Conservation (phyloP, 2,113 vertebrate species). For the Lophura nycthemera region DNA sequence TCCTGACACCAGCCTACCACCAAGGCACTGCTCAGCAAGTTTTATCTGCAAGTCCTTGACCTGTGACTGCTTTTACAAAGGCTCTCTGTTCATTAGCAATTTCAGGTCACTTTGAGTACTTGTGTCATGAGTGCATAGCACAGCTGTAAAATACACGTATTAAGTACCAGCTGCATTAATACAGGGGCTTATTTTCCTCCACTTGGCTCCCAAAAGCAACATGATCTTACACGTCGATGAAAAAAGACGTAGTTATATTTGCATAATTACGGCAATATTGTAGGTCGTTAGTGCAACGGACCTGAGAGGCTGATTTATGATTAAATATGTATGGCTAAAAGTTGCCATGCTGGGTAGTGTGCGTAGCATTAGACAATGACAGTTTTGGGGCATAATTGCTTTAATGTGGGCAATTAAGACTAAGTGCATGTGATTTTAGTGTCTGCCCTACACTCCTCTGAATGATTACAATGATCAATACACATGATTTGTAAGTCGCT, state of each 20-base stretch:
- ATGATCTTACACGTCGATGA: constrained; percentile 5
- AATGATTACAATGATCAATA: constrained; percentile 91
- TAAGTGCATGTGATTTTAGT: constrained; percentile 94
- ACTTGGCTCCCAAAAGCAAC: constrained; percentile 56
- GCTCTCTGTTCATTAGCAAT: constrained; percentile 80
- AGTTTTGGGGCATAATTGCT: constrained; percentile 92
- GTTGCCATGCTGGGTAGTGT: constrained; percentile 76
- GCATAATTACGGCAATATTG: constrained; percentile 75
- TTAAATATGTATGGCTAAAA: constrained; percentile 79
- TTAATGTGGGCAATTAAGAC: constrained; percentile 94
- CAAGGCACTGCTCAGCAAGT: constrained; percentile 51
- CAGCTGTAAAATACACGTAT: constrained; percentile 41
- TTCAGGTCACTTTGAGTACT: constrained; percentile 76
- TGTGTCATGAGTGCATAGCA: constrained; percentile 83
- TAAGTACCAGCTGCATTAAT: constrained; percentile 77
- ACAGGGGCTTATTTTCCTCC: constrained; percentile 72
- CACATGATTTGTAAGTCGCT: constrained; percentile 91
- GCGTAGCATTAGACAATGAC: constrained; percentile 80
- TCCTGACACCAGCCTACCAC: constrained; percentile 42
- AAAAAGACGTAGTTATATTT: constrained; percentile 56
- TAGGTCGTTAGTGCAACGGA: constrained; percentile 75
- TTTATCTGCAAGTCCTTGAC: constrained; percentile 83
- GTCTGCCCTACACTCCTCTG: constrained; percentile 87
- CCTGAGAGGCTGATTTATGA: constrained; percentile 81
- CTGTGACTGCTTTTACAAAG: constrained; percentile 79